phyloP scores from a whole-genome alignment of 1,140 invertebrate species.

The Holcopasites calliopsidis region DNA sequence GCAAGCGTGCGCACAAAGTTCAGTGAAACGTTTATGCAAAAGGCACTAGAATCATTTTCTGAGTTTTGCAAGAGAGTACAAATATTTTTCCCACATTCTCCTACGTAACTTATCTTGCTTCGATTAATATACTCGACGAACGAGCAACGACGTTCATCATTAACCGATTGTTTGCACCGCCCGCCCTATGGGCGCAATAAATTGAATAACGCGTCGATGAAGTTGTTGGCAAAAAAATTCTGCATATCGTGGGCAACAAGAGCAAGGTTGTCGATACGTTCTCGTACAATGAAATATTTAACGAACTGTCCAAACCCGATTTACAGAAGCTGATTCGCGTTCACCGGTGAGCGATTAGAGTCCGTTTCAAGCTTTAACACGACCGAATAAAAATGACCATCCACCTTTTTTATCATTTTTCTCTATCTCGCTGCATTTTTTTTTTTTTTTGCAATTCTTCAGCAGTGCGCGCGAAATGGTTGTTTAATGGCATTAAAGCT shows the following conservation, averaged over 20 bases:
- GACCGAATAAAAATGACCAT: not conserved
- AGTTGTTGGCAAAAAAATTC: conserved; percentile 11
- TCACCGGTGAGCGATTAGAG: not conserved
- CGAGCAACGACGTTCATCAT: conserved; percentile 5
- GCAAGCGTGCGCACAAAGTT: no score
- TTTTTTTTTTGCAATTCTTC: not conserved
- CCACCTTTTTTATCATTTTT: not conserved
- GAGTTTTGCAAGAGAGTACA: no score
- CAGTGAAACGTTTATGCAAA: no score
- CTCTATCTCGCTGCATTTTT: not conserved
- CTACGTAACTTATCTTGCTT: no score
- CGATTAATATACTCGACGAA: not conserved
- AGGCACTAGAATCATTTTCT: no score
- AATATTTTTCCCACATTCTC: no score
- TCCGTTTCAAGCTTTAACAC: conserved; percentile 11
- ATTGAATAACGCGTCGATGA: conserved; percentile 6
- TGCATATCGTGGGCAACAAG: not conserved
- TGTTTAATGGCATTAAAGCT: not conserved
- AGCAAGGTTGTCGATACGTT: not conserved
- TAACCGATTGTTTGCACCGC: not conserved
- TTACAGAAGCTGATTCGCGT: not conserved
- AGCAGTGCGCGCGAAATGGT: not conserved
- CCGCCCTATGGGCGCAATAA: not conserved
- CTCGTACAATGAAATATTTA: conserved; percentile 16
- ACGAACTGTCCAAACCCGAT: not conserved